These are phyloP conservation scores for Leptothorax acervorum DNA, from an alignment of 2,888 invertebrate genomes.

Conservation along the genomic window DNA sequence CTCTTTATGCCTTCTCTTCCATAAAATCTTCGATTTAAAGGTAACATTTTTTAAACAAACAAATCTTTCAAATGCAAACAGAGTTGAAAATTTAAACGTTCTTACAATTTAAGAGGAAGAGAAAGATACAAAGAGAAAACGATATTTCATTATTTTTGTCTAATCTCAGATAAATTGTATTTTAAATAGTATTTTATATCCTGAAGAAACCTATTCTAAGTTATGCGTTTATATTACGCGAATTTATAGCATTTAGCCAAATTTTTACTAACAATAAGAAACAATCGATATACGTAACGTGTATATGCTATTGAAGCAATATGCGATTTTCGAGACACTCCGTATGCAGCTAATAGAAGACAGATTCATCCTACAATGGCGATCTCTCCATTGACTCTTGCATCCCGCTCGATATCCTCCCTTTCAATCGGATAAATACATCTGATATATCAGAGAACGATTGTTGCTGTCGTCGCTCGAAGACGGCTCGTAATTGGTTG, in stretches of 20 bases:
- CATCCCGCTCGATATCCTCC: constrained; percentile 45
- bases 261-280: not conserved
- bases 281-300: not conserved
- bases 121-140: not conserved
- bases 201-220: not conserved
- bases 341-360: constrained; percentile 54
- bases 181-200: not conserved
- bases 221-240: not conserved
- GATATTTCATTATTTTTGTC: not conserved
- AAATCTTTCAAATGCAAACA: not conserved
- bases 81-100: constrained; percentile 1
- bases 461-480: constrained; percentile 59
- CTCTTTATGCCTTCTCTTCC: not conserved
- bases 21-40: not conserved
- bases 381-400: constrained; percentile 60
- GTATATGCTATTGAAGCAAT: not conserved
- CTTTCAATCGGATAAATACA: constrained; percentile 64
- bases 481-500: constrained; percentile 50
- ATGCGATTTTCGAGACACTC: constrained; percentile 24
- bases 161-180: not conserved
- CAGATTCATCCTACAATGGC: constrained; percentile 62
- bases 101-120: not conserved
- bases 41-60: not conserved
- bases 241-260: not conserved
- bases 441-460: constrained; percentile 68